A percentile compares a stretch with the other conserved stretches of the same genome.
Evolutionary conservation across 2,797 vertebrate genomes (phyloP).

Genomic region (Pangasius mekongensis): DNA sequence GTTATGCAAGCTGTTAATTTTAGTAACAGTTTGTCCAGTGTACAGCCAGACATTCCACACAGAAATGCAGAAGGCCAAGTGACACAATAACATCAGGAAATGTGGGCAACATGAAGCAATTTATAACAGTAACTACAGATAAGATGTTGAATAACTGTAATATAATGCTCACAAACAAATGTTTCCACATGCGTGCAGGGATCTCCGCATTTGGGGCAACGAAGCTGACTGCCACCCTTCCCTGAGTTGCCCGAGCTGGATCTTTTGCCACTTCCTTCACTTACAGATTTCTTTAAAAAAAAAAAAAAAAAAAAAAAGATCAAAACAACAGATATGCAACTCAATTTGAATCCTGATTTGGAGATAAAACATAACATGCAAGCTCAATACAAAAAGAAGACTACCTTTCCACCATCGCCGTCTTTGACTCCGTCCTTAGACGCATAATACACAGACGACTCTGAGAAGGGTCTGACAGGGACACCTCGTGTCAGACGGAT

Average conservation of each 20-base stretch:
- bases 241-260: conserved; percentile 81
- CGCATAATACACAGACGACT: conserved; percentile 83
- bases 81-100: background rate
- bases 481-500: conserved; percentile 69
- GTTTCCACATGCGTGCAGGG: conserved; percentile 89
- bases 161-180: conserved; percentile 86
- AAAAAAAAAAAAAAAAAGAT: background rate
- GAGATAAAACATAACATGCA: background rate
- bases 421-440: conserved; percentile 85
- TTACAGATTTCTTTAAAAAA: conserved; percentile 77
- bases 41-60: conserved; percentile 16
- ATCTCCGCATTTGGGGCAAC: conserved; percentile 88
- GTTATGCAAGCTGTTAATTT: conserved; percentile 48
- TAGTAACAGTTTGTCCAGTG: conserved; percentile 49
- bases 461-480: conserved; percentile 80
- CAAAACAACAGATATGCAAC: background rate
- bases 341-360: background rate
- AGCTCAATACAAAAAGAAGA: background rate
- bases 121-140: background rate
- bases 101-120: background rate
- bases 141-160: background rate
- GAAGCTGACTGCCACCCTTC: conserved; percentile 86
- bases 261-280: conserved; percentile 74
- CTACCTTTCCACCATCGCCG: conserved; percentile 84
- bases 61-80: conserved; percentile 25